phyloP scores from a whole-genome alignment of 2,113 vertebrate genomes.

The Ia io region DNA sequence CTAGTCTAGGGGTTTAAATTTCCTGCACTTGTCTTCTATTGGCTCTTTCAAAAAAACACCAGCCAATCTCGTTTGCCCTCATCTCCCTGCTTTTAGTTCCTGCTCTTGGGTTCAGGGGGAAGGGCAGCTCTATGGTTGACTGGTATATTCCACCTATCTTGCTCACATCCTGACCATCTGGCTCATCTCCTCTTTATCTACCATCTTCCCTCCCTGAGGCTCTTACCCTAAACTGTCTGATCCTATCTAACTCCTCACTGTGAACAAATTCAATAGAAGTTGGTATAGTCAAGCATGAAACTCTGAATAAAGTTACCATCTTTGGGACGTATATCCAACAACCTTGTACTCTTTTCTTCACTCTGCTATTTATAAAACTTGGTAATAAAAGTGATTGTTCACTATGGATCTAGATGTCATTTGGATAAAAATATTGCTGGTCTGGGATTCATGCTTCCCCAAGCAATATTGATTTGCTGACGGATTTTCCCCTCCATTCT shows the following conservation, averaged over 20 bases:
- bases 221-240: too few relatives aligned
- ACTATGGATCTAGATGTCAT: background rate
- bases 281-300: slow-evolving; percentile 52
- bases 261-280: slow-evolving; percentile 56
- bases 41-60: too few relatives aligned
- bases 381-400: slow-evolving; percentile 20
- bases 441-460: slow-evolving; percentile 50
- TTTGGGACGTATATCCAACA: slow-evolving; percentile 44
- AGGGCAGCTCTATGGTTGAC: too few relatives aligned
- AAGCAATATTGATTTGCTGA: slow-evolving; percentile 56
- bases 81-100: too few relatives aligned
- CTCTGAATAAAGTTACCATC: slow-evolving; percentile 56
- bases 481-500: background rate
- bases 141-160: too few relatives aligned
- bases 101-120: too few relatives aligned
- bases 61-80: too few relatives aligned
- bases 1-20: too few relatives aligned
- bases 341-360: slow-evolving; percentile 46
- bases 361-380: slow-evolving; percentile 35
- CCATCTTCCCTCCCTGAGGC: too few relatives aligned
- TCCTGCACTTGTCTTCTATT: too few relatives aligned
- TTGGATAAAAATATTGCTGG: slow-evolving; percentile 54
- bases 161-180: too few relatives aligned
- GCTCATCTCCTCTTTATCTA: too few relatives aligned
- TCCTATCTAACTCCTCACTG: background rate